Conservation (phyloP, 2,113 vertebrate species). For the Paralichthys olivaceus region DNA sequence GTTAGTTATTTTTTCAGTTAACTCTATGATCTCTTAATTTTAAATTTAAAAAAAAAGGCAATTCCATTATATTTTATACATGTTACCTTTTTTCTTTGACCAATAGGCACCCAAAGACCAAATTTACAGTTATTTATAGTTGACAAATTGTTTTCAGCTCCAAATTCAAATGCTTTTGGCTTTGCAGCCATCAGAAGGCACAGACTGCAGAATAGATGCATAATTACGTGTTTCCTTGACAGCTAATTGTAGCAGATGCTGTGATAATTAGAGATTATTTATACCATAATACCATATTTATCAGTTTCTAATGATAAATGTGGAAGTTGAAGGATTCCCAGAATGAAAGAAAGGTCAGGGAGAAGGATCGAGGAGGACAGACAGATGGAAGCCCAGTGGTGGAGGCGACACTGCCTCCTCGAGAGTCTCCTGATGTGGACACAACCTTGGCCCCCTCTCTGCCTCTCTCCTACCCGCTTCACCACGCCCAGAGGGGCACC, state of each 20-base stretch:
- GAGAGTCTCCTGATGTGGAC: slow-evolving; percentile 57
- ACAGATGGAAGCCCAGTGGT: slow-evolving; percentile 78
- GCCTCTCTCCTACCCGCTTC: slow-evolving; percentile 46
- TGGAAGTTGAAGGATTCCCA: slow-evolving; percentile 10
- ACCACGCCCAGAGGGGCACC: slow-evolving; percentile 68
- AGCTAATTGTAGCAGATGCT: slow-evolving; percentile 15
- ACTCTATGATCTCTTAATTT: not conserved
- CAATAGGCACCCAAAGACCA: not conserved
- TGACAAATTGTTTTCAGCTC: not conserved
- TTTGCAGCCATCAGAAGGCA: not conserved
- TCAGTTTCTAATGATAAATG: slow-evolving; percentile 25
- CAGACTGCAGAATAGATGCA: not conserved
- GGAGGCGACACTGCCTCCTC: slow-evolving; percentile 51
- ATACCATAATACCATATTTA: slow-evolving; percentile 13
- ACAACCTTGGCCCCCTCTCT: slow-evolving; percentile 66
- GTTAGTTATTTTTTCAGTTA: not conserved
- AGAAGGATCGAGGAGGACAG: slow-evolving; percentile 31
- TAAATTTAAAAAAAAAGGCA: not conserved
- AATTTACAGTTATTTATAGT: not conserved
- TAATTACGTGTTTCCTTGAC: slow-evolving; percentile 7
- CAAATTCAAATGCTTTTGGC: not conserved
- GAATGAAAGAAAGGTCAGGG: slow-evolving; percentile 29
- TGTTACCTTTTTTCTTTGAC: not conserved
- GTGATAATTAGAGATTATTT: slow-evolving; percentile 13
- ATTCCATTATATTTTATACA: not conserved